Evolutionary conservation across 64 coral and sea anemone genomes (phyloP), one percentile per base, ranked within the genome.

Genomic region (Platygyra sinensis): DNA sequence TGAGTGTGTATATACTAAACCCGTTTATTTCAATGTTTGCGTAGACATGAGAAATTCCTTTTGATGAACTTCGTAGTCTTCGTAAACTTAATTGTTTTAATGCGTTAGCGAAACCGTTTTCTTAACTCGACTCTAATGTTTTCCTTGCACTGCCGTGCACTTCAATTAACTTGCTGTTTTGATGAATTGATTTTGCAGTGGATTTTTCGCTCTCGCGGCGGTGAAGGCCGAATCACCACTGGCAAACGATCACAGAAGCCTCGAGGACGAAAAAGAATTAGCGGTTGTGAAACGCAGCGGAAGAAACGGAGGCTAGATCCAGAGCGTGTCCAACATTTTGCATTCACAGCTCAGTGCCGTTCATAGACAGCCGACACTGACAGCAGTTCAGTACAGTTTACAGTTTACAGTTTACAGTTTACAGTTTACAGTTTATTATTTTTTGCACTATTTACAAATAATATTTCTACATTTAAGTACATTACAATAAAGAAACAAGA

Each of bases 251-350:
- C 20, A 85, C 11, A 46, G 15, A 19, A 49, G 36, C 62, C 18
- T 84, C 9, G 18, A 27, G 10, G 81, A 71, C 8, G 62, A 85
- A 65, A 50, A 69, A 27, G 62, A 65, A 17, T 22, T 22, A 24
- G 25, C 65, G 0, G 65, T 22, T 27, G 5, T 11, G 25, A 69
- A 69, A 8, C 22, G 10, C 22, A 69, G 42, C 7, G 42, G 42
- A 46, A 2, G 42, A 46, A 46, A 25, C 61, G 62, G 81, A 2
- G 62, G 62, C 15, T 85, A 72, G 24, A 65, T 71, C 38, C 81
- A 85, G 63, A 85, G 38, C 63, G 81, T 72, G 30, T 69, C 81
- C 36, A 85, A 69, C 62, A 85, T 72, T 22, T 46, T 85, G 32
- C 62, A 85, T 71, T 85, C 81, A 10, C 62, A 63, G 32, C 50